A percentile compares a stretch with the other conserved stretches of the same genome.
Evolutionary conservation across 2,113 vertebrate species (phyloP).

Genomic region (Gasterosteus nipponicus): DNA sequence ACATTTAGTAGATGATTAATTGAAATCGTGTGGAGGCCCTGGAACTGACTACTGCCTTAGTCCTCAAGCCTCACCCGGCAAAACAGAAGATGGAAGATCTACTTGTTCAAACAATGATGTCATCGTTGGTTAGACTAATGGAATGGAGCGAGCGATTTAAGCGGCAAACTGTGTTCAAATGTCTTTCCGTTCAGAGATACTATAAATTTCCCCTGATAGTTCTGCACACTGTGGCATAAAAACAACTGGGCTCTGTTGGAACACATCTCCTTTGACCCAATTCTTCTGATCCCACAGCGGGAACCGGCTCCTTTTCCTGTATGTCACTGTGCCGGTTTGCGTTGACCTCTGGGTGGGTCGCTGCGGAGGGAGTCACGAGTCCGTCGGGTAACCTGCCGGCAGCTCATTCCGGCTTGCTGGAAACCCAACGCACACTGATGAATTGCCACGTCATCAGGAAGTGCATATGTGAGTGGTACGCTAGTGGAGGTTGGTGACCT

Average conservation of each 20-base stretch:
- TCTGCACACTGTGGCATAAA: conserved; percentile 41
- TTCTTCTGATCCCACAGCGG: conserved; percentile 57
- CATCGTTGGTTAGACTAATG: conserved; percentile 42
- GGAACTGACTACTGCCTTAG: conserved; percentile 14
- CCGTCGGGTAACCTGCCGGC: conserved; percentile 3
- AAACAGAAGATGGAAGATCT: conserved; percentile 37
- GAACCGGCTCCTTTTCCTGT: conserved; percentile 50
- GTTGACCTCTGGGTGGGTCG: conserved; percentile 51
- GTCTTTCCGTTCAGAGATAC: conserved; percentile 48
- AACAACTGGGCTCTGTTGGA: conserved; percentile 29
- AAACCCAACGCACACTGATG: conserved; percentile 53
- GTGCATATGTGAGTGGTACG: conserved; percentile 45
- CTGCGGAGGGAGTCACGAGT: conserved; percentile 34
- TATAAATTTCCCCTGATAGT: conserved; percentile 38
- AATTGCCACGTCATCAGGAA: conserved; percentile 52
- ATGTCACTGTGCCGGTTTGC: conserved; percentile 40
- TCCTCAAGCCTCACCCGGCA: conserved; percentile 17
- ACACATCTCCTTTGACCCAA: conserved; percentile 58
- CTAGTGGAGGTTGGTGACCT: conserved; percentile 55
- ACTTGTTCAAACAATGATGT: conserved; percentile 54
- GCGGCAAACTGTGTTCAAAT: conserved; percentile 32
- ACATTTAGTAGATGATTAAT: conserved; percentile 26
- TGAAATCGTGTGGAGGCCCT: conserved; percentile 24
- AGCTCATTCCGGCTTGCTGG: conserved; percentile 35
- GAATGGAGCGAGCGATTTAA: conserved; percentile 21